Evolutionary conservation across 2,797 vertebrate genomes (phyloP).

Genomic region (Ciconia nigra): DNA sequence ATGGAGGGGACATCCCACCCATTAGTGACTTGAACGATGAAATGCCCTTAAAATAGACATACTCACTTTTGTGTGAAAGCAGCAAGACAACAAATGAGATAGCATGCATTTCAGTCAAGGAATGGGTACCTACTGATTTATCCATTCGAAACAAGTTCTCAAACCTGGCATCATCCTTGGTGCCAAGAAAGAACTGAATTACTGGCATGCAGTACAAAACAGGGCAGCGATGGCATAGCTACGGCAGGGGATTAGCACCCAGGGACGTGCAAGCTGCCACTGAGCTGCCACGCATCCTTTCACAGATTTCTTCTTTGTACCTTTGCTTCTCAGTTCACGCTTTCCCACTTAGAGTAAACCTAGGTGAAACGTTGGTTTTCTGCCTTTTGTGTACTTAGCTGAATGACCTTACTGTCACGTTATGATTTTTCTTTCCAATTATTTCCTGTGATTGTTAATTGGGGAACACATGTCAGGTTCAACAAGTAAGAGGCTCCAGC

Average conservation of each 20-base stretch:
- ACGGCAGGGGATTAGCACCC: not conserved
- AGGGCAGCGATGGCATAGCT: not conserved
- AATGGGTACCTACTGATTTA: not conserved
- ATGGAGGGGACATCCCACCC: not conserved
- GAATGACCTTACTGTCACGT: not conserved
- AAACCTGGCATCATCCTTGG: not conserved
- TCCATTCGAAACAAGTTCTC: not conserved
- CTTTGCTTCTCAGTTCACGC: not conserved
- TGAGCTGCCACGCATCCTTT: accelerated
- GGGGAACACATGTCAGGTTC: not conserved
- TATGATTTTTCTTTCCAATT: not conserved
- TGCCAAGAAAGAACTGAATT: not conserved
- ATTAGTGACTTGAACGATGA: not conserved
- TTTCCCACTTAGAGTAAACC: not conserved
- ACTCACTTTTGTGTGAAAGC: not conserved
- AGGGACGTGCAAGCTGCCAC: not conserved
- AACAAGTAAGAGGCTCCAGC: not conserved
- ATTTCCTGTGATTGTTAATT: not conserved
- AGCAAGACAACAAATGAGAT: not conserved
- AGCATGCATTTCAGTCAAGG: not conserved
- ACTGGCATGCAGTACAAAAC: not conserved
- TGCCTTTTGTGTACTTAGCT: not conserved
- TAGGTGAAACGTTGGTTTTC: accelerated
- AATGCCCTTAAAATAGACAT: not conserved
- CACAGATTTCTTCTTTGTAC: not conserved